phyloP scores from a whole-genome alignment of 2,113 vertebrate genomes.

The Eolophus roseicapilla region DNA sequence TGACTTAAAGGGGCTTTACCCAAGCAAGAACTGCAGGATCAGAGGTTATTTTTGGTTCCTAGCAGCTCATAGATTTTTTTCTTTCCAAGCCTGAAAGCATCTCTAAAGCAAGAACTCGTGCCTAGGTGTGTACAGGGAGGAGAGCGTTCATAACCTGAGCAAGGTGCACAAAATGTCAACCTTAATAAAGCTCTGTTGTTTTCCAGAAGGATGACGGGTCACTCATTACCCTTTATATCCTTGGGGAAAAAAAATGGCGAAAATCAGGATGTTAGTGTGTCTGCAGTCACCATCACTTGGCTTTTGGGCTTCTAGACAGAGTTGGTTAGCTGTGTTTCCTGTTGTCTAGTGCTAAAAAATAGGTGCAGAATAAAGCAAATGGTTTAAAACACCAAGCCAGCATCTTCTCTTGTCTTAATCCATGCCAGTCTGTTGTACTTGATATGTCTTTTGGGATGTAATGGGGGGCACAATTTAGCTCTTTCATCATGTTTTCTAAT shows the following conservation, averaged over 20 bases:
- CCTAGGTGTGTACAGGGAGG: background rate
- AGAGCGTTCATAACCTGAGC: background rate
- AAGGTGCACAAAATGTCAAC: background rate
- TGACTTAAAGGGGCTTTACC: background rate
- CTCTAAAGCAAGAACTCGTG: background rate
- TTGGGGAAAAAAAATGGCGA: background rate
- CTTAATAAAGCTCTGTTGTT: background rate
- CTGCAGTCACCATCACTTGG: background rate
- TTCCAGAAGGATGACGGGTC: background rate
- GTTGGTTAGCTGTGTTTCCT: background rate
- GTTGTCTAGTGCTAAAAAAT: background rate
- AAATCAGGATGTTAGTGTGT: background rate
- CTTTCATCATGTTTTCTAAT: conserved; percentile 1
- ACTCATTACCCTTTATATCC: background rate
- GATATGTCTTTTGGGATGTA: background rate
- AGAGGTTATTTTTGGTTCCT: background rate
- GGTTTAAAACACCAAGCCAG: background rate
- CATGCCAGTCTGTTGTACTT: background rate
- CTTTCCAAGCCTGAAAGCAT: background rate
- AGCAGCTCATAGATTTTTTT: background rate
- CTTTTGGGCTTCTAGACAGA: background rate
- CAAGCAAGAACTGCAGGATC: background rate
- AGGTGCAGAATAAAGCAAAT: background rate
- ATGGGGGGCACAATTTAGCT: background rate
- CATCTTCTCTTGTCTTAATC: background rate